These are phyloP conservation scores for Drosophila arizonae DNA, from an alignment of 1,140 invertebrate genomes.

Conservation along the genomic window DNA sequence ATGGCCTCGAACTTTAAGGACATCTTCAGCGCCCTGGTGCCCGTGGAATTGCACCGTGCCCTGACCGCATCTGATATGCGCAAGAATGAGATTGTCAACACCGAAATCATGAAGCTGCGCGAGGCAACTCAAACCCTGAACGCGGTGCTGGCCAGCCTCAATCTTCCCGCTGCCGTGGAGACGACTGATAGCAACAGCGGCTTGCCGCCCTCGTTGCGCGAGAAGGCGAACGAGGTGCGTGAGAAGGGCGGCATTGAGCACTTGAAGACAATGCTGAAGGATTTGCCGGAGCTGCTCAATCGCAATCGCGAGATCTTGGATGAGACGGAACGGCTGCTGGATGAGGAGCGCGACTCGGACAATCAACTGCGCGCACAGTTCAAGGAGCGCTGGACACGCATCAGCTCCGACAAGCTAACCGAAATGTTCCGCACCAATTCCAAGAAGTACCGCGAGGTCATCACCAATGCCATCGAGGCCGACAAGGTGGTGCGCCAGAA, in stretches of 20 bases:
- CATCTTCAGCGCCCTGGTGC: slow-evolving; percentile 94
- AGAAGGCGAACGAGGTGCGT: slow-evolving; percentile 91
- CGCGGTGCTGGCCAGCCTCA: slow-evolving; percentile 94
- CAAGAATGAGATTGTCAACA: slow-evolving; percentile 91
- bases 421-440: slow-evolving; percentile 93
- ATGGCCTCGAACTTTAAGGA: slow-evolving; percentile 91
- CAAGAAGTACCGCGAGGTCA: slow-evolving; percentile 95
- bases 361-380: slow-evolving; percentile 94
- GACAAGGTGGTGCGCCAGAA: slow-evolving; percentile 92
- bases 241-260: slow-evolving; percentile 87
- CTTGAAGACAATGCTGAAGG: slow-evolving; percentile 86
- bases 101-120: slow-evolving; percentile 90
- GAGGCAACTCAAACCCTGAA: slow-evolving; percentile 96
- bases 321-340: slow-evolving; percentile 94
- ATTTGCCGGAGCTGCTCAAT: slow-evolving; percentile 94
- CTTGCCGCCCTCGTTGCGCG: slow-evolving; percentile 93
- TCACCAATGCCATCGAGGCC: slow-evolving; percentile 93
- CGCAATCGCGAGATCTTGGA: slow-evolving; percentile 98
- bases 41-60: slow-evolving; percentile 95
- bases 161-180: slow-evolving; percentile 98
- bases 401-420: slow-evolving; percentile 93
- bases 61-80: slow-evolving; percentile 92
- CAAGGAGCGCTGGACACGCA: slow-evolving; percentile 95
- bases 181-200: slow-evolving; percentile 89
- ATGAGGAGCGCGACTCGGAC: slow-evolving; percentile 96